Evolutionary conservation across 1,140 invertebrate genomes (phyloP), one percentile per base, ranked within the genome.

Genomic region (Hermetia illucens): DNA sequence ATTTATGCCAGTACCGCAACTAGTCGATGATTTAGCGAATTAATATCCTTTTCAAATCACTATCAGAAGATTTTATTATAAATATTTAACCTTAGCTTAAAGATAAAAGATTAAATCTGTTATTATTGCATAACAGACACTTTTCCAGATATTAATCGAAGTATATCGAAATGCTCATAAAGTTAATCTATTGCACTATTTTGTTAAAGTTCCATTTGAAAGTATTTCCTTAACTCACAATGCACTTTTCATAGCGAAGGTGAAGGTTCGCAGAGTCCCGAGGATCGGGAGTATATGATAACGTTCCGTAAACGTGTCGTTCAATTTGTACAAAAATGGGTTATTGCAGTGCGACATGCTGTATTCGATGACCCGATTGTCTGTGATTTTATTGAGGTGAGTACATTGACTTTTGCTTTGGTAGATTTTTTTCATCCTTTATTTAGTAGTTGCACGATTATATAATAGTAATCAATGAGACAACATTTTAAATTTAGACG

Each of bases 291-390:
- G 44, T 82, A 81, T 53, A 66, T 80, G 13, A 52, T 84, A 38
- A 72, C 74, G 34, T 79, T 77, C 47, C 85, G 84, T 58, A 65
- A 75, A 49, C 68, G 79, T 44, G 82, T 88, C 0, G 72, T 88
- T 19, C 74, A 79, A 43, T 89, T 89, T 63, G 72, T 87, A 21
- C 73, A 81, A 46, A 68, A 75, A 46, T 90, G 85, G 85, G 71
- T 77, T 8, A 71, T 67, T 22, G 72, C 80, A 5, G 72, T 82
- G 12, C 63, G 78, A 2, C 71, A 81, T 45, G 75, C 75, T 1
- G 84, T 86, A 33, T 80, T 81, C 49, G 76, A 82, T 46, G 82
- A 88, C 51, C 64, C 69, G 12, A 68, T 69, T 15, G 73, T 79
- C n/a, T 68, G 72, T 43, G 66, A 72, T 43, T 86, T 85, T 51